Percentiles rank a stretch among this genome's conserved stretches.
Evolutionary conservation across 2,888 invertebrate species (phyloP).

Genomic region (Thereva nobilitata): DNA sequence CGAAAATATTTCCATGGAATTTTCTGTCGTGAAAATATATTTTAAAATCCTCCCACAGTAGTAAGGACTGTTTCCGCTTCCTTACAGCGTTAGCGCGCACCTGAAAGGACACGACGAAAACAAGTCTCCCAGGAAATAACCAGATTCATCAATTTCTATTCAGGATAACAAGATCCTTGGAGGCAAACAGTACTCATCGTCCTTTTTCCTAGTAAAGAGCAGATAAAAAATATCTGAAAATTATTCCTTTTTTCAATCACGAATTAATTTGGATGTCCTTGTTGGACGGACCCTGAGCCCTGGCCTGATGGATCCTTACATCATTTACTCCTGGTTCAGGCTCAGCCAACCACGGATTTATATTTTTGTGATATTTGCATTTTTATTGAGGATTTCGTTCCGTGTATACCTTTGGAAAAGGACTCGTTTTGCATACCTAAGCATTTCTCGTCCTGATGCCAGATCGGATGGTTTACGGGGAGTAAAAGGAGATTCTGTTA

Average conservation of each 20-base stretch:
- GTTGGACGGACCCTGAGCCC: conserved; percentile 4
- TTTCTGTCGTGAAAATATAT: conserved; percentile 14
- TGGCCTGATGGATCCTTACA: background rate
- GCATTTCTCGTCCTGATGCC: conserved; percentile 15
- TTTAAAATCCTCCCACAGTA: conserved; percentile 15
- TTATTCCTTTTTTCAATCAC: conserved; percentile 42
- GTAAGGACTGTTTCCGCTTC: conserved; percentile 10
- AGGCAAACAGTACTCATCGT: conserved; percentile 3
- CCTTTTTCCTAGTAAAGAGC: background rate
- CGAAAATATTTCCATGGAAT: conserved; percentile 9
- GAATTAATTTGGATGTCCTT: conserved; percentile 37
- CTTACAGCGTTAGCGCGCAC: conserved; percentile 11
- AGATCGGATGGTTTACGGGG: conserved; percentile 7
- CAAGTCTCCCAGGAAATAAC: conserved; percentile 46
- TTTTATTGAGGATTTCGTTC: conserved; percentile 3
- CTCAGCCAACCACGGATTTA: background rate
- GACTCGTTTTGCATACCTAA: conserved; percentile 20
- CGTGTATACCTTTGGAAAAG: background rate
- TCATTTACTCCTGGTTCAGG: background rate
- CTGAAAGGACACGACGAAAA: conserved; percentile 33
- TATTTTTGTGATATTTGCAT: conserved; percentile 24
- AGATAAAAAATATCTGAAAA: conserved; percentile 36
- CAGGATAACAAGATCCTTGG: conserved; percentile 41
- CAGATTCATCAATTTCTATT: conserved; percentile 48
- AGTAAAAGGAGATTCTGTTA: background rate